Evolutionary conservation across 2,888 invertebrate species (phyloP).

Genomic region (Monochamus alternatus): DNA sequence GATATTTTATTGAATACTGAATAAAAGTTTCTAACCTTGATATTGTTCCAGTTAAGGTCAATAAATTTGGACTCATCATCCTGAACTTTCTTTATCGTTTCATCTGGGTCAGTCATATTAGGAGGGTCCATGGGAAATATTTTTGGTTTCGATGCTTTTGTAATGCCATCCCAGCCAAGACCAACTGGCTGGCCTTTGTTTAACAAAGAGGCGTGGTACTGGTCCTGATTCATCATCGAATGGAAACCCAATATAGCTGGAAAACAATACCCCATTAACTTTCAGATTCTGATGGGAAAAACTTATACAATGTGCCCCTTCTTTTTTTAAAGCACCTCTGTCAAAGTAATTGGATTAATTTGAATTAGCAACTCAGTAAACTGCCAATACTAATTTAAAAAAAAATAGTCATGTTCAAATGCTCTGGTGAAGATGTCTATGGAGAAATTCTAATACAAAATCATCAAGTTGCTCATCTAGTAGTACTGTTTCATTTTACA

Average conservation of each 20-base stretch:
- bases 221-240: slow-evolving; percentile 99
- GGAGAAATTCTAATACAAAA: too few relatives aligned
- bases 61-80: slow-evolving; percentile 90
- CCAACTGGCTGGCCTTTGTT: slow-evolving; percentile 94
- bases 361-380: too few relatives aligned
- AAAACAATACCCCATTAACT: slow-evolving; percentile 51
- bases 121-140: slow-evolving; percentile 95
- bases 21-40: slow-evolving; percentile 80
- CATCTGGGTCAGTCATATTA: slow-evolving; percentile 96
- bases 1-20: neutral
- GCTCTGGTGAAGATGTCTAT: too few relatives aligned
- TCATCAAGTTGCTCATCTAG: too few relatives aligned
- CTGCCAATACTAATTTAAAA: too few relatives aligned
- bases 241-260: slow-evolving; percentile 98
- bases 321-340: too few relatives aligned
- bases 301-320: too few relatives aligned
- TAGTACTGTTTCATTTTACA: too few relatives aligned
- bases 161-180: slow-evolving; percentile 94
- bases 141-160: slow-evolving; percentile 94
- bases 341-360: too few relatives aligned
- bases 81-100: slow-evolving; percentile 90
- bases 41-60: slow-evolving; percentile 99
- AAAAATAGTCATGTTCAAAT: too few relatives aligned
- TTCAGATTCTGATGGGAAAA: slow-evolving; percentile 15
- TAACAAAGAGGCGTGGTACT: slow-evolving; percentile 96